Base-by-base conservation (phyloP, 2,888 invertebrate species). In the Noctua janthina region DNA sequence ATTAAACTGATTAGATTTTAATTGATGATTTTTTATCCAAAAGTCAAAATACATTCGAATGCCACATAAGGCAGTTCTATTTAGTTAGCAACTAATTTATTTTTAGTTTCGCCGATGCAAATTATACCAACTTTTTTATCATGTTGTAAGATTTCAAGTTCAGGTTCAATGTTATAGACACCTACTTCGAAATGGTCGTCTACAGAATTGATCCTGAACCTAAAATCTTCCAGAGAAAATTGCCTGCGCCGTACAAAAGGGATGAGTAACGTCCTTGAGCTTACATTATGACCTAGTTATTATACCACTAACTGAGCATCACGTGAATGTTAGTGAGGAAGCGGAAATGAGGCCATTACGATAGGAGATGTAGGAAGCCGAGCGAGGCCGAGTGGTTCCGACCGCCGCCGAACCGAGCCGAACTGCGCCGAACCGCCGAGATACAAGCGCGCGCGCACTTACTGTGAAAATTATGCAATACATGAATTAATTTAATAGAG, bases 331-430 rank as follows among this genome's bases (percentile, higher is more conserved):
- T 82, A 84, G 87, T 87, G 87, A 94, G 95, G 95, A 95, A 94
- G 92, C 90, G 89, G 92, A 92, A 93, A 94, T 94, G 93, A 95
- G 94, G 92, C 89, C 89, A 86, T 78, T 82, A 81, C 84, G 88
- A 86, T 86, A 83, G 83, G 91, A 93, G 93, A 93, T 92, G 89
- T 92, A 93, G 94, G 95, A 95, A 94, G 90, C 91, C 75, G 87
- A 74, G 84, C 93, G 91, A 95, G 94, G 95, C 89, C 93, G 87
- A 88, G 87, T 70, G 87, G 87, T 91, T 90, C 93, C 92, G 93
- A 90, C 85, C 79, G 84, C 79, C 72, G 81, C 74, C 81, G 87
- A 88, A 84, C 81, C 80, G 82, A 56, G 78, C 78, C 78, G 85
- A 87, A 83, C 82, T 82, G 84, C 73, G 81, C 77, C 78, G 88